Base-by-base conservation (phyloP, 1,140 invertebrate genomes). In the Thalassaphorura encarpata region DNA sequence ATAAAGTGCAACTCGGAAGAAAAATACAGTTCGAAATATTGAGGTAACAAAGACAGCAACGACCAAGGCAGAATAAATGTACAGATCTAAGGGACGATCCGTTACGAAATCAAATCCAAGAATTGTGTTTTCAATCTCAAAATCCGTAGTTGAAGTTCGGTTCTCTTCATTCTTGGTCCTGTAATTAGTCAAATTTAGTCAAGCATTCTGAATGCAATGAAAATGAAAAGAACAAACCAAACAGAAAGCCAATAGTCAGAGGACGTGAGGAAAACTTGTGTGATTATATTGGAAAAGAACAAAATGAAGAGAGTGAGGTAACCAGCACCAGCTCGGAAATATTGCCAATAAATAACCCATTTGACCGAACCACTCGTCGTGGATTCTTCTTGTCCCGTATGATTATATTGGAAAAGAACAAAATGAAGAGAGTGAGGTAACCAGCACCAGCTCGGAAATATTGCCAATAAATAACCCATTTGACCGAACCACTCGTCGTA, bases 1-100 rank as follows among this genome's bases (percentile, higher is more conserved):
- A 19, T 77, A 82, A 77, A 89, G 83, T 64, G 84, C 87, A 5
- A 88, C 74, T 62, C 80, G 79, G 70, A 89, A 89, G 69, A 88
- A 91, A 26, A 69, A 58, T 1, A 75, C 64, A 4, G 73, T 76
- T 41, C 75, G 52, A 1, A 66, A 36, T 31, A 68, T 21, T 3
- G 67, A 66, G 13, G 66, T 29, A 16, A 69, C 53, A 27, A 52
- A 60, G 2, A 66, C n/a, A 31, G 42, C 28, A 15, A 36, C 52
- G 24, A 66, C 55, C 6, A 66, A 43, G 13, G 19, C 59, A 18
- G 55, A 54, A 26, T 55, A 55, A 6, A 55, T 51, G 6, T 41
- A 29, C 6, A 55, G 26, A 47, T 60, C 26, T 8, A 19, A 42
- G 1, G 28, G 18, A 16, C 26, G 26, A n/a, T 48, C 50, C 8